Conservation (phyloP, 2,888 invertebrate species). For the Cepaea hortensis region DNA sequence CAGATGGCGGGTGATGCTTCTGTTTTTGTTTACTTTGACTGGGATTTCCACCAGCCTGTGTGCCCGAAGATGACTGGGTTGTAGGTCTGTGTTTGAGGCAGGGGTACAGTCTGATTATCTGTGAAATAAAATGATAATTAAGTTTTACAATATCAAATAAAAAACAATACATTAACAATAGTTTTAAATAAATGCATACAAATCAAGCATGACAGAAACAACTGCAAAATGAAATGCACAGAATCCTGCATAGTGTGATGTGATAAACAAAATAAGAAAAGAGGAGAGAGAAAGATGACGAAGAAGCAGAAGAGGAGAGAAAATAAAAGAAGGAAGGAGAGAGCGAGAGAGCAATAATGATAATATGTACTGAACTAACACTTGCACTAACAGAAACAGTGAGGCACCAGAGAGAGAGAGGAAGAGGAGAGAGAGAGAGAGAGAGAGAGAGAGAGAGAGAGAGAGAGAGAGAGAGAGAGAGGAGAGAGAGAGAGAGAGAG, state of each 20-base stretch:
- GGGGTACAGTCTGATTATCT: background rate
- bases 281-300: background rate
- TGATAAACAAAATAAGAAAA: background rate
- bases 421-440: background rate
- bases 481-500: background rate
- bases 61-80: background rate
- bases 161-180: background rate
- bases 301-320: background rate
- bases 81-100: constrained; percentile 4
- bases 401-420: background rate
- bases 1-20: constrained; percentile 21
- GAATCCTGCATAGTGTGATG: background rate
- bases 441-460: too few species aligned
- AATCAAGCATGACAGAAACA: background rate
- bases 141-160: too few species aligned
- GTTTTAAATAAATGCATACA: background rate
- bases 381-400: background rate
- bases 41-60: background rate
- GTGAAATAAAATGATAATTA: background rate
- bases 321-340: background rate
- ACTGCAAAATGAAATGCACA: background rate
- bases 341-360: too few species aligned
- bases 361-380: too few species aligned
- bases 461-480: too few species aligned
- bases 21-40: constrained; percentile 18